Percentiles rank a stretch among this genome's conserved stretches.
These are phyloP conservation scores for Tonatia bakeri DNA, from an alignment of 2,113 vertebrate genomes.

Conservation along the genomic window DNA sequence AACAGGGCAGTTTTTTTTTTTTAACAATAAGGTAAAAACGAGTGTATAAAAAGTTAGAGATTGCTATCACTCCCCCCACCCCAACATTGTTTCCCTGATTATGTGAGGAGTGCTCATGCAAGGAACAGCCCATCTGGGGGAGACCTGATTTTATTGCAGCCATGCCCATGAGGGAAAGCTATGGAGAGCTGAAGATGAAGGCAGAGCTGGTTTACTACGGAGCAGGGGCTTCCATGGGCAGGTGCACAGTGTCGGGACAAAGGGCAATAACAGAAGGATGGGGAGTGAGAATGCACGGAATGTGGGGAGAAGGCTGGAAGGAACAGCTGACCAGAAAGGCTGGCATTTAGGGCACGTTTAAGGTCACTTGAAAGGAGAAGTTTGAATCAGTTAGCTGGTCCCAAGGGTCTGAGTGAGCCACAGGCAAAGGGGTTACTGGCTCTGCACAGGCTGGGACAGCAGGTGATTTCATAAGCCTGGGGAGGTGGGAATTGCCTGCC, in stretches of 20 bases:
- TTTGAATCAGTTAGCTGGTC: background rate
- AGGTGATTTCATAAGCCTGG: background rate
- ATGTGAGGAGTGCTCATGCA: background rate
- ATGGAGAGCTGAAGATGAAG: background rate
- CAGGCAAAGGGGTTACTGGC: background rate
- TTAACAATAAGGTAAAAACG: background rate
- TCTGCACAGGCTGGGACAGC: background rate
- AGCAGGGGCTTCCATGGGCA: background rate
- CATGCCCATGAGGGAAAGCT: background rate
- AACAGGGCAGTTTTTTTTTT: background rate
- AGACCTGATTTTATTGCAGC: background rate
- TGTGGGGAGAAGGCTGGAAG: background rate
- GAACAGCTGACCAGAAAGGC: background rate
- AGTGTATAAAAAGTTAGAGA: background rate
- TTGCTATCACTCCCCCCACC: background rate
- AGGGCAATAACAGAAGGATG: background rate
- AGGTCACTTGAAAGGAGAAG: background rate
- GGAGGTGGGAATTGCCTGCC: background rate
- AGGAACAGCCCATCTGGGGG: background rate
- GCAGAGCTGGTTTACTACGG: background rate
- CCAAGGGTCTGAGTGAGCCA: background rate
- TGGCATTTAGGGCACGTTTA: background rate
- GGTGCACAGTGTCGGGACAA: background rate
- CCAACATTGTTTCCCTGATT: background rate
- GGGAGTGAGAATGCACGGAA: background rate